Conservation (phyloP, 2,888 invertebrate species). For the Latrodectus elegans region DNA sequence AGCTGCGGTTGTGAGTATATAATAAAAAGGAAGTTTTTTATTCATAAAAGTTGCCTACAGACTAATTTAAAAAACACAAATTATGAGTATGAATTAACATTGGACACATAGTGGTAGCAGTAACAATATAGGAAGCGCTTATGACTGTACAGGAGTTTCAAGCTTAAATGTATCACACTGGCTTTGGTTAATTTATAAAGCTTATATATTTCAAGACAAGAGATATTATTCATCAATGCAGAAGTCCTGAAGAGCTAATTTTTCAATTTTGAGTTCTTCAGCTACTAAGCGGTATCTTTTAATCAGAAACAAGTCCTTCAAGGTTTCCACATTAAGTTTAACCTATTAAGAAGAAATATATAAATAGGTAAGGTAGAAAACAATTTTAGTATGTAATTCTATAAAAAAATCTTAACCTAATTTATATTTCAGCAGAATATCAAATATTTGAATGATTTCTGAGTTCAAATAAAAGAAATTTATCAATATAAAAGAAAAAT, state of each 20-base stretch:
- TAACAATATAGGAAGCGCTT: slow-evolving; percentile 26
- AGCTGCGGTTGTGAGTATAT: no score
- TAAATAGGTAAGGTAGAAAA: no score
- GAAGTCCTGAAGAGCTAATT: slow-evolving; percentile 34
- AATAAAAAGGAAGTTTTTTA: background rate
- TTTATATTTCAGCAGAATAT: no score
- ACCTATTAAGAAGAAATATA: slow-evolving; percentile 12
- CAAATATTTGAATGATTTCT: no score
- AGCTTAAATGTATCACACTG: slow-evolving; percentile 50
- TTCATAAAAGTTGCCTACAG: slow-evolving; percentile 28
- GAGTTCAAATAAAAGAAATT: no score
- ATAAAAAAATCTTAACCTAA: no score
- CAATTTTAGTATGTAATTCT: no score
- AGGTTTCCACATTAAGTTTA: slow-evolving; percentile 31
- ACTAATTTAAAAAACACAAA: background rate
- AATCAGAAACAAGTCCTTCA: slow-evolving; percentile 58
- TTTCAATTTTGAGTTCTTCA: slow-evolving; percentile 47
- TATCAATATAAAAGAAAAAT: no score
- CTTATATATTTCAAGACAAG: background rate
- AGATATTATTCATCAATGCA: slow-evolving; percentile 37
- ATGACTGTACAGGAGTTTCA: slow-evolving; percentile 15
- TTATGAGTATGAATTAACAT: background rate
- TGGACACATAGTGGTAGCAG: background rate
- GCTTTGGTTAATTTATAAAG: slow-evolving; percentile 51
- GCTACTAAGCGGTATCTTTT: slow-evolving; percentile 50